Base-by-base conservation (phyloP, 2,888 invertebrate genomes). In the Adelphocoris suturalis region DNA sequence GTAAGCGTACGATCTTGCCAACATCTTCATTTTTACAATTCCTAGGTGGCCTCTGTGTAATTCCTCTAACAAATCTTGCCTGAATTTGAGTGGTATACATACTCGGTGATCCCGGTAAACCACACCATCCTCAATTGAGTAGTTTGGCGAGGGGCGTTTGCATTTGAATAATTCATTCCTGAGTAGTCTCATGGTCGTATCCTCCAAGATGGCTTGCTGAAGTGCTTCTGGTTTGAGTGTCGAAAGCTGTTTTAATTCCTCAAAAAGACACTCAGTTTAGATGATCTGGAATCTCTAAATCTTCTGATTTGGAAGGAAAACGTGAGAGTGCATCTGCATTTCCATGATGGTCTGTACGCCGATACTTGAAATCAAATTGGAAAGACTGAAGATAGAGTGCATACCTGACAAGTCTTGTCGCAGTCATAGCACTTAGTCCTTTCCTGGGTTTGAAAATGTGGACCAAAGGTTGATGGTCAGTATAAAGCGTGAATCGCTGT, bases 391-490 rank as follows among this genome's bases (percentile, higher is more conserved):
- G 46, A 3, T 80, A 19, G 16, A 80, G 46, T 1, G 46, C 78
- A 80, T 80, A 80, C 3, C 28, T 11, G 28, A 78, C 28, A 0
- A 78, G 28, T 28, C 78, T 0, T 28, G 78, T 78, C 0, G 78
- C 78, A 3, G 28, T 78, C 28, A 78, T 11, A 12, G 28, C 28
- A 28, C 5, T 11, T 28, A 78, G 28, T 28, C 28, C 28, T 28
- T 28, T 11, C 16, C 16, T 11, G 27, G 78, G 28, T 12, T 28
- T 28, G 28, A 78, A 78, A 28, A 78, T 78, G 27, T 78, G 78
- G 28, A 78, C 1, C 28, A 78, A 28, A 13, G 78, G 78, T 28
- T 78, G 78, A 28, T 78, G 78, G 78, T 78, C 78, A 2, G 78
- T 78, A 16, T 28, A 28, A 46, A 80, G 78, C 19, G 78, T 80